phyloP scores from a whole-genome alignment of 30 jellyfish, hydroid and myxozoan genomes.

The Chironex yamaguchii region DNA sequence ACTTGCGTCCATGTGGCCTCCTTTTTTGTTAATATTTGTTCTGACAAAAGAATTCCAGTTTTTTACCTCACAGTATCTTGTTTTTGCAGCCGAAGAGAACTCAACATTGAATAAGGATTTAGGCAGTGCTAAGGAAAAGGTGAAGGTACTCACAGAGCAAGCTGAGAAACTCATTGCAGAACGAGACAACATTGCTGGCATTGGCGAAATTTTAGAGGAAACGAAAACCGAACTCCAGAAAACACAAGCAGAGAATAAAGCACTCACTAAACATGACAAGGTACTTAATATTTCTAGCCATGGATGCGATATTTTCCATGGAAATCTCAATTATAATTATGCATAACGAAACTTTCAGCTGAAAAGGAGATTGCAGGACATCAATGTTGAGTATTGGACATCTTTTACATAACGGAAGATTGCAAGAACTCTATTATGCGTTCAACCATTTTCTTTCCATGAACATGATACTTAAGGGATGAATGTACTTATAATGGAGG shows the following conservation, averaged over 20 bases:
- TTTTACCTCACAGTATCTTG: too few species aligned
- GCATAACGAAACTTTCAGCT: too few species aligned
- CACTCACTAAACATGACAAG: constrained; percentile 81
- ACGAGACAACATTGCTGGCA: constrained; percentile 32
- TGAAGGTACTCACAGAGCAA: constrained; percentile 6
- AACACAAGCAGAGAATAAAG: constrained; percentile 74
- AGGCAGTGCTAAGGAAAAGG: neutral
- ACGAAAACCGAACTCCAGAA: constrained; percentile 65
- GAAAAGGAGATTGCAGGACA: too few species aligned
- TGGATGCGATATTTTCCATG: neutral
- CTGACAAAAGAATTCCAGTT: too few species aligned
- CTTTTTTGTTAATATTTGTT: too few species aligned
- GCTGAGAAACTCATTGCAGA: neutral
- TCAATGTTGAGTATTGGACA: neutral
- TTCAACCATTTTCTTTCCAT: neutral
- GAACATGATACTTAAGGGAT: too few species aligned
- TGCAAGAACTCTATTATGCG: neutral
- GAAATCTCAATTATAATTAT: neutral
- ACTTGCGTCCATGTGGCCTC: too few species aligned
- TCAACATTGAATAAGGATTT: neutral
- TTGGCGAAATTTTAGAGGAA: constrained; percentile 16
- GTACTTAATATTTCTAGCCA: constrained; percentile 42
- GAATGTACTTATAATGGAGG: too few species aligned
- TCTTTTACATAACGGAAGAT: neutral
- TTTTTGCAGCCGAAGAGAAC: too few species aligned